phyloP scores from a whole-genome alignment of 1,140 invertebrate genomes.

The Frieseomelitta varia region DNA sequence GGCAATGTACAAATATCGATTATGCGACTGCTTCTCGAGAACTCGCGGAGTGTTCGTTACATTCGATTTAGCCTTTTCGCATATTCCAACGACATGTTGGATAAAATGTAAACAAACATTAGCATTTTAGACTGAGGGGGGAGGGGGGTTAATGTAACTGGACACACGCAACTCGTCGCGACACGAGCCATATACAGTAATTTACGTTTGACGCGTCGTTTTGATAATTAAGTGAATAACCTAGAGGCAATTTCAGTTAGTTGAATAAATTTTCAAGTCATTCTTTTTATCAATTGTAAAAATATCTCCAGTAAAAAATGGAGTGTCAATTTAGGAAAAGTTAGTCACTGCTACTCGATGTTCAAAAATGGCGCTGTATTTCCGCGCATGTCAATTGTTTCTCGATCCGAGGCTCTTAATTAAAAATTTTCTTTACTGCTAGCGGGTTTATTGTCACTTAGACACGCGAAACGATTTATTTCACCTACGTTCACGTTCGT shows the following conservation, averaged over 20 bases:
- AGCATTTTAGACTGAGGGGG: background rate
- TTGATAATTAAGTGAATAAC: background rate
- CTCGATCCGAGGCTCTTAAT: background rate
- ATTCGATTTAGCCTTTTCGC: slow-evolving; percentile 4
- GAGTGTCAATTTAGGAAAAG: no score
- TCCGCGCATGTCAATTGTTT: background rate
- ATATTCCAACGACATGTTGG: background rate
- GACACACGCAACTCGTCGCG: slow-evolving; percentile 7
- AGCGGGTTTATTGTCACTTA: slow-evolving; percentile 16
- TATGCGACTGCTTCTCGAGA: background rate
- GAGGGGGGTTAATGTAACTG: background rate
- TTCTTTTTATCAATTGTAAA: background rate
- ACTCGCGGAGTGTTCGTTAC: background rate
- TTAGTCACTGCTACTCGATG: background rate
- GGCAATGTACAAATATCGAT: background rate
- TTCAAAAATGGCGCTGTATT: background rate
- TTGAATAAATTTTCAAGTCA: background rate
- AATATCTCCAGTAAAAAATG: background rate
- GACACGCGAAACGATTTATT: slow-evolving; percentile 17
- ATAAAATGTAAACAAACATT: slow-evolving; percentile 8
- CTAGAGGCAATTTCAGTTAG: no score
- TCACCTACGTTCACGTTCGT: background rate
- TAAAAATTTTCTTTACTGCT: slow-evolving; percentile 25
- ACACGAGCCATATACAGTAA: slow-evolving; percentile 9
- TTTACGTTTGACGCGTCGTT: background rate